Evolutionary conservation across 1,140 invertebrate species (phyloP), one percentile per base, ranked within the genome.

Genomic region (Octopus bimaculoides): DNA sequence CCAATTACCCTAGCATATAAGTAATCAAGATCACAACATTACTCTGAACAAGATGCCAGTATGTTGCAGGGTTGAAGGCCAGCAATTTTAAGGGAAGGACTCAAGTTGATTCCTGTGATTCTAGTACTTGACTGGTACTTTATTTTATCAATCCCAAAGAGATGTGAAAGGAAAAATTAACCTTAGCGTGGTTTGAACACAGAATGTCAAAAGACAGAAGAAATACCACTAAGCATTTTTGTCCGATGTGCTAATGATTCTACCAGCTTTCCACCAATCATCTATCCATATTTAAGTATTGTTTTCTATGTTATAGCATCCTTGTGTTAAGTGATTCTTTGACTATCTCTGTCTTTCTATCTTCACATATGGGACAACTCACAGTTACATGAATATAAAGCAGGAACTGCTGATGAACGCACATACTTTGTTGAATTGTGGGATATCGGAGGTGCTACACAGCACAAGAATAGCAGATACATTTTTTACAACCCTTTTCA

Each of bases 361-460:
- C 12, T 20, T 69, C 20, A 69, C 66, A 69, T 3, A 20, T 69
- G 1, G 20, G 20, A 69, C 7, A 10, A 7, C 26, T 3, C 82
- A 79, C 83, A 91, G 92, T 91, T 99, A 52, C 97, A 99, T 87
- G 95, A 97, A 89, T 98, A 95, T 86, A 97, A 96, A 89, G 96
- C 97, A 92, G 97, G 97, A n/a, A 98, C 96, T 0, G 94, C 95
- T 14, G 84, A 88, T 55, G 96, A 99, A 88, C 94, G 94, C 83
- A 94, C 94, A 52, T 98, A 95, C 91, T 98, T 98, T 90, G 92
- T 99, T 69, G 97, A 99, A 91, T 91, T 99, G 52, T 99, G 97
- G 94, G 98, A 99, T 89, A 93, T 99, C 81, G 98, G 97, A 20
- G 97, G 97, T 17, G 97, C 96, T 82, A 93, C 95, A 84, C 95